These are phyloP conservation scores for Orthosia cruda DNA, from an alignment of 2,888 invertebrate species.

Conservation along the genomic window DNA sequence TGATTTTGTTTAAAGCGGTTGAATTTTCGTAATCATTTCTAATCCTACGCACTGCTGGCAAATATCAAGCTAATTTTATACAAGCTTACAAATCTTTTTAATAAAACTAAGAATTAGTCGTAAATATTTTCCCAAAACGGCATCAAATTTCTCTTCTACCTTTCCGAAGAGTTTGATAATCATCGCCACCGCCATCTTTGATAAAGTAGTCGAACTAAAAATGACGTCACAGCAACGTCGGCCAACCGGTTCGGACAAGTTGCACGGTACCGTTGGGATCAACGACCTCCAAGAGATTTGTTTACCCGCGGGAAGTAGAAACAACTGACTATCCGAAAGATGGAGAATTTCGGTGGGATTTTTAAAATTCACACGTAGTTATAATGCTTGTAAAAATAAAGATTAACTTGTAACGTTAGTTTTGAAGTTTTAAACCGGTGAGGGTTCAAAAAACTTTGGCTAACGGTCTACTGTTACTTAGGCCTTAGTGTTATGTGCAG, in stretches of 20 bases:
- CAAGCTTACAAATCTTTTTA: neutral
- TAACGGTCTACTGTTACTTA: constrained; percentile 53
- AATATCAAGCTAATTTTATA: neutral
- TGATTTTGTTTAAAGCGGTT: neutral
- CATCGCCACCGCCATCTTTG: constrained; percentile 74
- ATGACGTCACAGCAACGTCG: constrained; percentile 86
- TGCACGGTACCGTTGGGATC: constrained; percentile 90
- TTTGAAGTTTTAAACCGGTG: constrained; percentile 62
- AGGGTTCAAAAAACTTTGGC: constrained; percentile 72
- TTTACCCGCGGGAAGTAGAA: constrained; percentile 88
- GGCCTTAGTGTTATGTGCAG: constrained; percentile 38
- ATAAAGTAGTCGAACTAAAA: constrained; percentile 74
- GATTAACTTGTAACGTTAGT: constrained; percentile 72
- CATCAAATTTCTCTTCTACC: neutral
- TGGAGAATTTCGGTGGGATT: constrained; percentile 76
- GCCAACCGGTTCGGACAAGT: constrained; percentile 82
- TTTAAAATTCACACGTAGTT: constrained; percentile 75
- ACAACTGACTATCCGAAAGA: constrained; percentile 71
- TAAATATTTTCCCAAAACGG: neutral
- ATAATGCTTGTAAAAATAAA: constrained; percentile 66
- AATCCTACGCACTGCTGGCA: neutral
- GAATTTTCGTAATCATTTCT: neutral
- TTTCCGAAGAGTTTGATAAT: neutral
- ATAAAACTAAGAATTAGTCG: neutral
- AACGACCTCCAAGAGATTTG: constrained; percentile 84